phyloP scores from a whole-genome alignment of 2,888 invertebrate species.

The Lasioglossum leucozonium region DNA sequence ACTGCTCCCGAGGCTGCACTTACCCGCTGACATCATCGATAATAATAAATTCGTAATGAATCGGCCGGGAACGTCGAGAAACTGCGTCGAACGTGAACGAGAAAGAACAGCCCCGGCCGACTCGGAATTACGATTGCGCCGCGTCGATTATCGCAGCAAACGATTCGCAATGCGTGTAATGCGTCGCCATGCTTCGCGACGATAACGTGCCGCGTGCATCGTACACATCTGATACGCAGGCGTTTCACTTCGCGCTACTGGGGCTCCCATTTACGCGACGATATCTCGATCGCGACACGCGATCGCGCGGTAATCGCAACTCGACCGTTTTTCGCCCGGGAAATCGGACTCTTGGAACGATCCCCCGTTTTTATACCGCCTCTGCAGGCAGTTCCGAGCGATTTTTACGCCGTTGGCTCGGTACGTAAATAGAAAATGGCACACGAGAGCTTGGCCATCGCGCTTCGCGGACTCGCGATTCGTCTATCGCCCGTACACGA shows the following conservation, averaged over 20 bases:
- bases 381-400: not conserved
- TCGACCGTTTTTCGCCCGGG: not conserved
- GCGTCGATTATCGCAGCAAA: slow-evolving; percentile 21
- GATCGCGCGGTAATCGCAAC: not conserved
- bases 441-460: not conserved
- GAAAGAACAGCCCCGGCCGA: not conserved
- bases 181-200: not conserved
- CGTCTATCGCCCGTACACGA: slow-evolving; percentile 8
- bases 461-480: slow-evolving; percentile 5
- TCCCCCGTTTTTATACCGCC: not conserved
- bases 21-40: slow-evolving; percentile 34
- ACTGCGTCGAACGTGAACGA: not conserved
- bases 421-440: slow-evolving; percentile 41
- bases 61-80: slow-evolving; percentile 10
- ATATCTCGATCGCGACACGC: not conserved
- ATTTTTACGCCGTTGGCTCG: not conserved
- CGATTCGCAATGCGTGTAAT: slow-evolving; percentile 20
- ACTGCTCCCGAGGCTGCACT: slow-evolving; percentile 1
- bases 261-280: not conserved
- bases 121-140: slow-evolving; percentile 37
- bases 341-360: not conserved
- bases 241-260: slow-evolving; percentile 17
- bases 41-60: slow-evolving; percentile 39
- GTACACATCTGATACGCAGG: not conserved
- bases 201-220: slow-evolving; percentile 4